Evolutionary conservation across 2,888 invertebrate species (phyloP), one percentile per base, ranked within the genome.

Genomic region (Clepsis dumicolana): DNA sequence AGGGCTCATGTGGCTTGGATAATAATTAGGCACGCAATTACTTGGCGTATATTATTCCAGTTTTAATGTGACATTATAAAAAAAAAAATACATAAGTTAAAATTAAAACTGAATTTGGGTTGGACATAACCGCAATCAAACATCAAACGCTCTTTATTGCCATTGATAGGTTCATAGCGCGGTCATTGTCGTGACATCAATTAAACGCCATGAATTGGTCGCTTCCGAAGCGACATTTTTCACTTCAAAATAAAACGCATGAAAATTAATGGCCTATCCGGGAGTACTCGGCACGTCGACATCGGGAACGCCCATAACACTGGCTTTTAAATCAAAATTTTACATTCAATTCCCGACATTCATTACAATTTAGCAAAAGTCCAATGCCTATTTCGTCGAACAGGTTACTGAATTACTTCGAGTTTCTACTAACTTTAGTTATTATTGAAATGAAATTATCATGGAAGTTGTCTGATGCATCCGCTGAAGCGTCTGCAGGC

Each of bases 121-220:
- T 29, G 52, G 59, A 32, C 59, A 52, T 25, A 44, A 64, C 63
- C 63, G 52, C 68, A 64, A 64, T 59, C 62, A 62, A 59, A 75
- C 76, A 72, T 76, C 29, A 29, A 77, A 73, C 65, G 73, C 72
- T 73, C 75, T 75, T 75, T 75, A 83, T 83, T 80, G 77, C 73
- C 71, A 77, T 70, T 79, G 80, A 83, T 84, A 72, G 77, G 74
- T 78, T 78, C 81, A 85, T 84, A 83, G 80, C 80, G 80, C 79
- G 81, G 78, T 79, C 80, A 82, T 80, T 83, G 81, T 81, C 83
- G 80, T 82, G 79, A 77, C 83, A 84, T 80, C 80, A 82, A 86
- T 88, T 86, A 85, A 80, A 75, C 76, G 74, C 77, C 74, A 81
- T 81, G 77, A 83, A 85, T 84, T 82, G 80, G 74, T 72, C 75